Evolutionary conservation across 2,888 invertebrate genomes (phyloP).

Genomic region (Polymixis flavicincta): DNA sequence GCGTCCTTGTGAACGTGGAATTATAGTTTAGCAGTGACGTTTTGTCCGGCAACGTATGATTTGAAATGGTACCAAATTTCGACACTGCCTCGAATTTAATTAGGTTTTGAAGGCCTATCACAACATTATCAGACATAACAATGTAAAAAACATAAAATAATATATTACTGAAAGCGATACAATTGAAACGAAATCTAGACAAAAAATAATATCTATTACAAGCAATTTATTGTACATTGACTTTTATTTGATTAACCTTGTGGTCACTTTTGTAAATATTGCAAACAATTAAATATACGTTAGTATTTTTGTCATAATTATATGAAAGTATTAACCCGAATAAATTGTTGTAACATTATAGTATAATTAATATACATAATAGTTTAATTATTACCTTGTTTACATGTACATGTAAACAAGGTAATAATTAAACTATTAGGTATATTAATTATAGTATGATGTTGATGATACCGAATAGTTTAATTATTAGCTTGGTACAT

Average conservation of each 20-base stretch:
- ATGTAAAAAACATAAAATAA: neutral
- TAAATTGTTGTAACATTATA: neutral
- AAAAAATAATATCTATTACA: conserved; percentile 29
- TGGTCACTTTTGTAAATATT: conserved; percentile 45
- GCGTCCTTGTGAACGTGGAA: too few relatives aligned
- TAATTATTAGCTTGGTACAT: too few relatives aligned
- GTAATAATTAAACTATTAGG: too few relatives aligned
- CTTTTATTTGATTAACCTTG: conserved; percentile 52
- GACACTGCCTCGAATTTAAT: neutral
- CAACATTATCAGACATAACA: neutral
- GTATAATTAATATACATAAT: too few relatives aligned
- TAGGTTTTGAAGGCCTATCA: neutral
- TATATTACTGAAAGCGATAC: conserved; percentile 28
- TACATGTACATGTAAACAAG: too few relatives aligned
- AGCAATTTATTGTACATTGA: conserved; percentile 39
- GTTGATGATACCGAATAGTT: too few relatives aligned
- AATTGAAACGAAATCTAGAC: conserved; percentile 43
- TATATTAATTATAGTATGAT: too few relatives aligned
- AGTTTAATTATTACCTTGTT: too few relatives aligned
- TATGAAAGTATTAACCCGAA: conserved; percentile 36
- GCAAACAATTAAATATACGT: conserved; percentile 37
- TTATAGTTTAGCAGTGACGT: too few relatives aligned
- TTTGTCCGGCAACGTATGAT: neutral
- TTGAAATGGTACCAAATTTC: conserved; percentile 2
- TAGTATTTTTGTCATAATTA: conserved; percentile 16